phyloP scores from a whole-genome alignment of 2,797 vertebrate species.

The Columba guinea region DNA sequence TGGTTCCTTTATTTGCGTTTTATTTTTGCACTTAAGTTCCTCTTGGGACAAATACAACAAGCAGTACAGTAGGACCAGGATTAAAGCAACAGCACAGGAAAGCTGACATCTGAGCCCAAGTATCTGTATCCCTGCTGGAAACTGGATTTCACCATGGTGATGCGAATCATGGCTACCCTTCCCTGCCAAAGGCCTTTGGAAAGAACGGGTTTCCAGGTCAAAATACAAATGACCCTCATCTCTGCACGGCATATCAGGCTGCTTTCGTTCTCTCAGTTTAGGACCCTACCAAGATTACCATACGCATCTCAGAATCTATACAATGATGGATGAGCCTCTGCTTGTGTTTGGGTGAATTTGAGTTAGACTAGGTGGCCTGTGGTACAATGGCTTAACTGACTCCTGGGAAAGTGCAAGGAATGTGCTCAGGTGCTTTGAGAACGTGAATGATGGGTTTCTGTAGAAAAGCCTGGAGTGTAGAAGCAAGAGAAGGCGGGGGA shows the following conservation, averaged over 20 bases:
- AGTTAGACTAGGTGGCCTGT: background rate
- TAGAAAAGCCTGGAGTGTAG: background rate
- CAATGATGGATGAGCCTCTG: background rate
- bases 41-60: background rate
- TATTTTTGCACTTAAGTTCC: background rate
- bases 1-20: background rate
- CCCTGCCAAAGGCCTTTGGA: background rate
- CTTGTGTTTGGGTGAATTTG: background rate
- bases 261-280: fast-evolving
- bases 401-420: background rate
- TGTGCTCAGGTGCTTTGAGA: background rate
- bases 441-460: background rate
- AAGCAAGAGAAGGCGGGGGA: background rate
- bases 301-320: background rate
- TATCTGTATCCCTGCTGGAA: background rate
- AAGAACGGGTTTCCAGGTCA: background rate
- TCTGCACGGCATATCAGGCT: background rate
- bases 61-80: background rate
- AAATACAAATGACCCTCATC: background rate
- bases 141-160: background rate
- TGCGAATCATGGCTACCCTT: background rate
- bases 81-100: background rate
- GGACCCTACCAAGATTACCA: background rate
- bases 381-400: background rate
- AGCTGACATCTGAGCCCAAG: background rate